Percentiles rank a stretch among this genome's conserved stretches.
Evolutionary conservation across 2,888 invertebrate species (phyloP).

Genomic region (Temnothorax ravouxi): DNA sequence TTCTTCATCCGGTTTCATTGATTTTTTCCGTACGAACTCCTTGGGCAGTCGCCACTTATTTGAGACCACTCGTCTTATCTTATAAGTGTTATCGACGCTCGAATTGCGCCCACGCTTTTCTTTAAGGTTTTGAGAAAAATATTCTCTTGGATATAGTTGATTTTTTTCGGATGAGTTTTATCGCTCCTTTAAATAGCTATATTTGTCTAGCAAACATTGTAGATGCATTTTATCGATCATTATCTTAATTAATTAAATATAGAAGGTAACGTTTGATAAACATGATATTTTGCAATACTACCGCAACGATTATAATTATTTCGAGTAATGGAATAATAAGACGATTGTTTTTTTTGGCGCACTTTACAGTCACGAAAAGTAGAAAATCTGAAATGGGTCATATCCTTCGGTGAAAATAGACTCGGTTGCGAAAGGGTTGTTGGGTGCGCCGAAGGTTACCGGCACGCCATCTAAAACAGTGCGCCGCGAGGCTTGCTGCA

Average conservation of each 20-base stretch:
- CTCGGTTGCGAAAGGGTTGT: slow-evolving; percentile 23
- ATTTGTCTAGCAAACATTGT: not conserved
- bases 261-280: not conserved
- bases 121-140: slow-evolving; percentile 36
- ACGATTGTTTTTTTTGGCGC: not conserved
- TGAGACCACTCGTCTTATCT: slow-evolving; percentile 50
- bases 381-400: slow-evolving; percentile 34
- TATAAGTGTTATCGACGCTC: slow-evolving; percentile 58
- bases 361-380: not conserved
- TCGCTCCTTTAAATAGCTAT: not conserved
- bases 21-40: slow-evolving; percentile 48
- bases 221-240: not conserved
- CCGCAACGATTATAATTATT: slow-evolving; percentile 8
- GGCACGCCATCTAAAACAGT: not conserved
- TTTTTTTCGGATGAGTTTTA: slow-evolving; percentile 60
- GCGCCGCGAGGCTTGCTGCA: not conserved
- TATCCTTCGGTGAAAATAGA: slow-evolving; percentile 35
- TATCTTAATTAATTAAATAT: not conserved
- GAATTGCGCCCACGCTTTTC: slow-evolving; percentile 65
- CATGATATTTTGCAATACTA: not conserved
- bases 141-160: slow-evolving; percentile 22
- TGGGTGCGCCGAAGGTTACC: slow-evolving; percentile 30
- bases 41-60: slow-evolving; percentile 47
- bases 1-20: not conserved
- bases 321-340: not conserved